Conservation (phyloP, 2,888 invertebrate genomes). For the Periphyllus acericola region DNA sequence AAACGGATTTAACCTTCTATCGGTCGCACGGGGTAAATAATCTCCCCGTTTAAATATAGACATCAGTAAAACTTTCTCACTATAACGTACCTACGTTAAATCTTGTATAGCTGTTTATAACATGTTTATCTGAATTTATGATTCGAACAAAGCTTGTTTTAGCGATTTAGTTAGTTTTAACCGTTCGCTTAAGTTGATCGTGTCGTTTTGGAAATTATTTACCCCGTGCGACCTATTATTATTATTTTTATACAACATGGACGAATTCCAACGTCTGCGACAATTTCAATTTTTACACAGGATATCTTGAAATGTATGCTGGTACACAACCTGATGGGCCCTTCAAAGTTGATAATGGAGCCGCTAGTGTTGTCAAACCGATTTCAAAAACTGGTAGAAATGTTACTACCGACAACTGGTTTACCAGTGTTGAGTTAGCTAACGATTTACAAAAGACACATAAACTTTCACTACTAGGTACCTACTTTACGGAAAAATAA, state of each 20-base stretch:
- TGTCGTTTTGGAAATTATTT: too few relatives aligned
- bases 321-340: slow-evolving; percentile 47
- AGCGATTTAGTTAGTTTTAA: too few relatives aligned
- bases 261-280: slow-evolving; percentile 10
- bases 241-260: neutral
- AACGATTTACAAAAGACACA: slow-evolving; percentile 63
- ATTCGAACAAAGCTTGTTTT: too few relatives aligned
- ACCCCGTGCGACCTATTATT: neutral
- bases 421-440: slow-evolving; percentile 63
- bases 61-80: too few relatives aligned
- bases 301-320: slow-evolving; percentile 36
- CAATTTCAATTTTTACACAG: slow-evolving; percentile 19
- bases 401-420: slow-evolving; percentile 63
- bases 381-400: slow-evolving; percentile 63
- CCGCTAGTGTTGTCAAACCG: slow-evolving; percentile 24
- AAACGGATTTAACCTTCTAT: too few relatives aligned
- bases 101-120: too few relatives aligned
- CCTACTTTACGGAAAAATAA: slow-evolving; percentile 64
- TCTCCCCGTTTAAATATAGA: too few relatives aligned
- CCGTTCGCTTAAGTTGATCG: too few relatives aligned
- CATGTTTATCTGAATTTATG: too few relatives aligned
- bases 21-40: too few relatives aligned
- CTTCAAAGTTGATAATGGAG: slow-evolving; percentile 23
- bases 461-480: slow-evolving; percentile 63
- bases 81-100: too few relatives aligned